Base-by-base conservation (phyloP, 1,140 invertebrate species). In the Mizuhopecten yessoensis region DNA sequence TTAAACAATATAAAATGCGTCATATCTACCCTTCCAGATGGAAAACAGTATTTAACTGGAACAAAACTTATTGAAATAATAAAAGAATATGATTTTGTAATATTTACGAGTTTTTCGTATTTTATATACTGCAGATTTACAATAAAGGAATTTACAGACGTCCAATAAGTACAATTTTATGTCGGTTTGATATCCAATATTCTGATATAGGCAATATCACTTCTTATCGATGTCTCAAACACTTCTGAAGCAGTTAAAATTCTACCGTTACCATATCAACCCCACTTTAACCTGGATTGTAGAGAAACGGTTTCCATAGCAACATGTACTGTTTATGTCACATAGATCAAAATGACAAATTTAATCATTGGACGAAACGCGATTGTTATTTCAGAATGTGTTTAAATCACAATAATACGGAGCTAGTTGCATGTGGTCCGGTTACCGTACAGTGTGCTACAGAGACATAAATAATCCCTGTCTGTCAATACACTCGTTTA, bases 371-470 rank as follows among this genome's bases (percentile, higher is more conserved):
- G 3, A 5, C 57, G 20, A 20, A 10, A 75, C 57, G 57, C n/a
- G 57, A 75, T 75, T 75, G 57, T n/a, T n/a, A 75, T 75, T 75
- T 75, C 23, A 75, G 57, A 75, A 29, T 29, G n/a, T 75, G n/a
- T 75, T 75, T 75, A 29, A 29, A 29, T 75, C 57, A 75, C 3
- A 29, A 29, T 9, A 5, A 75, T 75, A 75, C 5, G 57, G 29
- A 75, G n/a, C 57, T 29, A 13, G 29, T 75, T 29, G n/a, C n/a
- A n/a, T 75, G n/a, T 29, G 57, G 57, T 3, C 57, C n/a, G 2
- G 29, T 7, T n/a, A 75, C 57, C 29, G 29, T 9, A 75, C 57
- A 75, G n/a, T 29, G 57, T 75, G n/a, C 17, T 29, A 29, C 11
- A 23, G 45, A 49, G 1, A 49, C 45, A 49, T 49, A 49, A 49